Percentiles rank a stretch among this genome's conserved stretches.
These are phyloP conservation scores for Beroe forskalii DNA, from an alignment of 37 sponge, comb jelly and placozoan species.

Conservation along the genomic window DNA sequence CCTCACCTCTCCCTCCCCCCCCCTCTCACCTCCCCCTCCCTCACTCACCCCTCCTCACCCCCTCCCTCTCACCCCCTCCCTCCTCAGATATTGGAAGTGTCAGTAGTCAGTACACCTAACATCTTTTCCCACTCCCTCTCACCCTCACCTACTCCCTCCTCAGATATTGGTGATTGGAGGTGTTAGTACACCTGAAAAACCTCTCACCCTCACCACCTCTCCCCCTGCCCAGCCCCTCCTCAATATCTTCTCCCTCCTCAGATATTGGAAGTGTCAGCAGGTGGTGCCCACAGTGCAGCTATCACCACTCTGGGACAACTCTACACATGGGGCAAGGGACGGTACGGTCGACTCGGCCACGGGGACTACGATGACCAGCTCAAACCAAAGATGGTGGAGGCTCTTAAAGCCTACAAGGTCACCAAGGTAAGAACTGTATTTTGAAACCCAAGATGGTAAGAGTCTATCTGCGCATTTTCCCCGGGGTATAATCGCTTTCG, in stretches of 20 bases:
- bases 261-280: constrained; percentile 79
- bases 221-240: too few relatives aligned
- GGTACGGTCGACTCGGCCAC: constrained; percentile 95
- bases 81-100: constrained; percentile 71
- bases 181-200: constrained; percentile 88
- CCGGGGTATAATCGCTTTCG: too few relatives aligned
- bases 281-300: constrained; percentile 95
- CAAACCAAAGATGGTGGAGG: constrained; percentile 84
- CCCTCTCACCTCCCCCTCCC: too few relatives aligned
- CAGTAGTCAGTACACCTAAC: constrained; percentile 91
- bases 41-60: too few relatives aligned
- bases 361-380: constrained; percentile 85
- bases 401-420: background rate
- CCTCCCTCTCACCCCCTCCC: too few relatives aligned
- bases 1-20: too few relatives aligned
- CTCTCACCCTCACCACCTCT: too few relatives aligned
- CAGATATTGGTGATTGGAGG: constrained; percentile 78
- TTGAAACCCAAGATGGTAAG: too few relatives aligned
- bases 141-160: too few relatives aligned
- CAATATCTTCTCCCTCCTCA: too few relatives aligned
- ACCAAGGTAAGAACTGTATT: constrained; percentile 22
- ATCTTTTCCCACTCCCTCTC: constrained; percentile 80
- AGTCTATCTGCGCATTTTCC: too few relatives aligned
- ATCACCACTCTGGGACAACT: constrained; percentile 80
- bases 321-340: constrained; percentile 96